Percentiles rank a stretch among this genome's conserved stretches.
These are phyloP conservation scores for Chrysina gloriosa DNA, from an alignment of 2,888 invertebrate species.

Conservation along the genomic window DNA sequence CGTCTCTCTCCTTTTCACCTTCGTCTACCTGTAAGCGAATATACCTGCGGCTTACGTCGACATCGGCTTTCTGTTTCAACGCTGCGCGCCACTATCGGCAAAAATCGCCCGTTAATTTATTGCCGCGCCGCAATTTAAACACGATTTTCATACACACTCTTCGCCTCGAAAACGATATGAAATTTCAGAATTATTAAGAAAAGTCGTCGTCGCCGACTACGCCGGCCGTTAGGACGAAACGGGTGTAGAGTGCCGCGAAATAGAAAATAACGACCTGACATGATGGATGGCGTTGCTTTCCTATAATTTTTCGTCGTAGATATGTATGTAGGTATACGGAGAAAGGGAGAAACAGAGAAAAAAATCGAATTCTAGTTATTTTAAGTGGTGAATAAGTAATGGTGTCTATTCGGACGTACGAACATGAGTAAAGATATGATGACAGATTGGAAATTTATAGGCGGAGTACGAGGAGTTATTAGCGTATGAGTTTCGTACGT, in stretches of 20 bases:
- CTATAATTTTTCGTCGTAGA: background rate
- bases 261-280: slow-evolving; percentile 27
- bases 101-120: slow-evolving; percentile 46
- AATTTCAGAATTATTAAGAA: slow-evolving; percentile 36
- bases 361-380: slow-evolving; percentile 18
- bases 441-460: slow-evolving; percentile 17
- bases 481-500: background rate
- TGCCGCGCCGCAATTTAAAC: slow-evolving; percentile 23
- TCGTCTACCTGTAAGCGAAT: background rate
- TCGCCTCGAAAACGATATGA: slow-evolving; percentile 24
- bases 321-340: background rate
- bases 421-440: slow-evolving; percentile 21
- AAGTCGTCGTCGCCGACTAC: background rate
- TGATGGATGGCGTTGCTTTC: slow-evolving; percentile 23
- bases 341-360: background rate
- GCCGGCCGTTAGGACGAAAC: background rate
- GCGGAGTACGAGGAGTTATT: background rate
- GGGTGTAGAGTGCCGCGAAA: slow-evolving; percentile 6
- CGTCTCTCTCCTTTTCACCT: background rate
- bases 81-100: slow-evolving; percentile 27
- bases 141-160: slow-evolving; percentile 30
- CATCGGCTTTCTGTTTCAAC: background rate
- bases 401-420: background rate
- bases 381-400: slow-evolving; percentile 27
- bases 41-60: background rate